Base-by-base conservation (phyloP, 2,113 vertebrate genomes). In the Lanius collurio region DNA sequence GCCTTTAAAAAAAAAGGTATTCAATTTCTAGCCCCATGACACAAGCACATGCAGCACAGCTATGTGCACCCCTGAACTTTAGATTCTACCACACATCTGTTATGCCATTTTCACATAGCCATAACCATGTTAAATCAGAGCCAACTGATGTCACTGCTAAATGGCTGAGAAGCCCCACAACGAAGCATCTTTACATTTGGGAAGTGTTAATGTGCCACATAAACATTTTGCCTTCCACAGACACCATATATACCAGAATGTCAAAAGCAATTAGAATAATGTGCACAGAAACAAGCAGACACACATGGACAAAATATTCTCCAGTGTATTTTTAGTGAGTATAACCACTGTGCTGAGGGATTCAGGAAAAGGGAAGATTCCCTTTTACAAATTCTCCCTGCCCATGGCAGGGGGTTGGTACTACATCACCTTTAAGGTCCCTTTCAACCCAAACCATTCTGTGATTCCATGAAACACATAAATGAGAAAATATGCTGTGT, bases 171-270 rank as follows among this genome's bases (percentile, higher is more conserved):
- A 87, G 55, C 62, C 87, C 78, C 81, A 73, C 89, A 80, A 84
- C 0, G 0, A 79, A 91, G 59, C 78, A 59, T 83, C 81, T 55
- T 79, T 83, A 62, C 87, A 83, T 83, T 94, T 95, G 87, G 87
- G 74, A 94, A 93, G 87, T 59, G 95, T 91, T 97, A 85, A 95
- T 79, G 93, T 93, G 89, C 0, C 18, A 94, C 41, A 55, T 6
- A 94, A 95, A 90, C 57, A 62, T 65, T 94, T 89, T 83, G 81
- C 82, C 87, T 97, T 76, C 89, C 87, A 87, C 83, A 91, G 89
- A 60, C 87, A 82, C 83, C 86, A 75, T 33, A 41, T 39, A 64
- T 6, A 84, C 69, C 69, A 89, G 67, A 95, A 87, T 0, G n/a
- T 78, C 86, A 91, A 47, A 90, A 89, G 69, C n/a, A 87, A 81